A percentile compares a stretch with the other conserved stretches of the same genome.
Conservation (phyloP, 2,797 vertebrate genomes). For the Sebastes itinus region DNA sequence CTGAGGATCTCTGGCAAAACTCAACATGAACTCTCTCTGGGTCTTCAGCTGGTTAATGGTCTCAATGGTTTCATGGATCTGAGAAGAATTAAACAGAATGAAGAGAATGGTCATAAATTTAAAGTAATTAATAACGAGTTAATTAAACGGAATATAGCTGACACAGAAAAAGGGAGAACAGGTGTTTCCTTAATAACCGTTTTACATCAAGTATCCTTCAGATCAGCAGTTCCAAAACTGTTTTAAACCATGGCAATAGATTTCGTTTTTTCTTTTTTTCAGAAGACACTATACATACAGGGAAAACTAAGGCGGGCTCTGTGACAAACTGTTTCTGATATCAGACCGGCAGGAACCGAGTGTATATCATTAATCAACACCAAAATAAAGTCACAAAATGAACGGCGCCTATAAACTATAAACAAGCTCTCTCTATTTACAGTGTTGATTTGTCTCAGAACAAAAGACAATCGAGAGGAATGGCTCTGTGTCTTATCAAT, state of each 20-base stretch:
- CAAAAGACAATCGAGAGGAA: slow-evolving; percentile 35
- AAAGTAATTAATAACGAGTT: neutral
- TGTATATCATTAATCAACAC: slow-evolving; percentile 4
- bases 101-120: neutral
- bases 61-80: slow-evolving; percentile 99
- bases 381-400: slow-evolving; percentile 2
- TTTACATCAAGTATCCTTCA: neutral
- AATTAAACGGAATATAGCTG: neutral
- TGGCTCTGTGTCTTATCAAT: slow-evolving; percentile 36
- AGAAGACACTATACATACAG: neutral
- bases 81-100: slow-evolving; percentile 28
- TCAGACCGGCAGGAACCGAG: slow-evolving; percentile 8
- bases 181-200: neutral
- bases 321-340: neutral
- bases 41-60: slow-evolving; percentile 99
- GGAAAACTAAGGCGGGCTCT: neutral
- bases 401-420: slow-evolving; percentile 11
- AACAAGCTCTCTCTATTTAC: slow-evolving; percentile 32
- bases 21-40: slow-evolving; percentile 99
- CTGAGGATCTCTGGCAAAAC: slow-evolving; percentile 98
- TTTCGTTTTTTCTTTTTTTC: fast-evolving
- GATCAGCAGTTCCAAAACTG: neutral
- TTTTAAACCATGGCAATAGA: neutral
- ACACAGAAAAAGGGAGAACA: neutral
- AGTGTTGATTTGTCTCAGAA: slow-evolving; percentile 27